Evolutionary conservation across 2,888 invertebrate genomes (phyloP).

Genomic region (Drosophila conformis): DNA sequence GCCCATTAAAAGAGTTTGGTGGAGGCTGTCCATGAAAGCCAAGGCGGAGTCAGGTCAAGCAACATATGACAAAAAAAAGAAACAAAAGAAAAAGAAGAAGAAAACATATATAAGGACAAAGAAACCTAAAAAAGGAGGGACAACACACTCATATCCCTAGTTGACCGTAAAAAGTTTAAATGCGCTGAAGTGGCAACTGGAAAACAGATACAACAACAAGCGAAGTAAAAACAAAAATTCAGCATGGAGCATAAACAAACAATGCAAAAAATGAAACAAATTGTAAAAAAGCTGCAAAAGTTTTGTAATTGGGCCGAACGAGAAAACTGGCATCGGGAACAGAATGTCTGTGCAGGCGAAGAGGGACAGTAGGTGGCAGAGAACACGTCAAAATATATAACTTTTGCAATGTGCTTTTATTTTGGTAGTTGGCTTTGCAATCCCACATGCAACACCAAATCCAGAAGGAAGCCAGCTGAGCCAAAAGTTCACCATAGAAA

Average conservation of each 20-base stretch:
- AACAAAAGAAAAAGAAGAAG: not conserved
- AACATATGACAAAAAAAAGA: constrained; percentile 16
- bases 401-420: constrained; percentile 32
- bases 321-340: constrained; percentile 5
- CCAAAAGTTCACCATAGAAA: not conserved
- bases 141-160: constrained; percentile 45
- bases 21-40: not conserved
- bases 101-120: not conserved
- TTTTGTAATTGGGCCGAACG: constrained; percentile 48
- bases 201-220: constrained; percentile 8
- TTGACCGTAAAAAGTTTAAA: constrained; percentile 61
- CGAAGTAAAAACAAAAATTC: constrained; percentile 16
- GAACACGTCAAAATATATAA: constrained; percentile 22
- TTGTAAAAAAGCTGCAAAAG: constrained; percentile 43
- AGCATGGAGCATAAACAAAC: constrained; percentile 38
- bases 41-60: constrained; percentile 23
- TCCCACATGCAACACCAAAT: constrained; percentile 15
- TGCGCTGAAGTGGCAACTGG: constrained; percentile 38
- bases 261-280: constrained; percentile 39
- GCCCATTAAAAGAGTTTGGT: constrained; percentile 23
- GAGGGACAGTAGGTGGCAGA: not conserved
- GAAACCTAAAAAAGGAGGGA: constrained; percentile 3
- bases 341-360: not conserved
- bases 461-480: constrained; percentile 18
- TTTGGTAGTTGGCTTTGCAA: constrained; percentile 6